Evolutionary conservation across 2,797 vertebrate genomes (phyloP).

Genomic region (Oreochromis mossambicus): DNA sequence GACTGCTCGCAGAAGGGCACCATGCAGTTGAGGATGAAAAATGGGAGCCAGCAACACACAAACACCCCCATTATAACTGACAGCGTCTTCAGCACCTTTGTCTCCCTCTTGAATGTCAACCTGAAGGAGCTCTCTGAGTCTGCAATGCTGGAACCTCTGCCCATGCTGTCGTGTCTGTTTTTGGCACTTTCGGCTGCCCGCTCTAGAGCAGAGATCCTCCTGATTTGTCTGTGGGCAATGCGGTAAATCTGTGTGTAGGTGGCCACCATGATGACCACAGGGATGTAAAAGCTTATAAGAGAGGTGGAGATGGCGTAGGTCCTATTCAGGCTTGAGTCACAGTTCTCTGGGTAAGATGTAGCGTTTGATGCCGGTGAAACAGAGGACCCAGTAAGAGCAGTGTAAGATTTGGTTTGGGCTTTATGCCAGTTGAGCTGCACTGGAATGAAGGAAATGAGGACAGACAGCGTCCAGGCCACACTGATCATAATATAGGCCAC

Average conservation of each 20-base stretch:
- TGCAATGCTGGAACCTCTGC: slow-evolving; percentile 80
- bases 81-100: slow-evolving; percentile 95
- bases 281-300: slow-evolving; percentile 97
- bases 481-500: slow-evolving; percentile 95
- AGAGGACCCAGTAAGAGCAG: slow-evolving; percentile 59
- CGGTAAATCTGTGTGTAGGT: slow-evolving; percentile 98
- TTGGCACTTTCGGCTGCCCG: slow-evolving; percentile 94
- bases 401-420: slow-evolving; percentile 71
- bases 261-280: slow-evolving; percentile 96
- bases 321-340: slow-evolving; percentile 94
- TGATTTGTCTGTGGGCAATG: slow-evolving; percentile 95
- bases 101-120: slow-evolving; percentile 96
- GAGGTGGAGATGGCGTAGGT: slow-evolving; percentile 99
- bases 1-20: slow-evolving; percentile 92
- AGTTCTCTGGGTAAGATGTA: slow-evolving; percentile 81
- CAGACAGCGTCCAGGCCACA: slow-evolving; percentile 91
- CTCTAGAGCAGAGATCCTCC: slow-evolving; percentile 93
- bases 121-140: slow-evolving; percentile 95
- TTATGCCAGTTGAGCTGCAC: slow-evolving; percentile 99
- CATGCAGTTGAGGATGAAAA: slow-evolving; percentile 97
- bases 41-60: slow-evolving; percentile 98
- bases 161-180: slow-evolving; percentile 87
- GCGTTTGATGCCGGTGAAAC: slow-evolving; percentile 73
- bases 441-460: slow-evolving; percentile 97
- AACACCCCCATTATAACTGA: slow-evolving; percentile 99